A percentile compares a stretch with the other conserved stretches of the same genome.
These are phyloP conservation scores for Hepsetus odoe DNA, from an alignment of 2,113 vertebrate genomes.

Conservation along the genomic window DNA sequence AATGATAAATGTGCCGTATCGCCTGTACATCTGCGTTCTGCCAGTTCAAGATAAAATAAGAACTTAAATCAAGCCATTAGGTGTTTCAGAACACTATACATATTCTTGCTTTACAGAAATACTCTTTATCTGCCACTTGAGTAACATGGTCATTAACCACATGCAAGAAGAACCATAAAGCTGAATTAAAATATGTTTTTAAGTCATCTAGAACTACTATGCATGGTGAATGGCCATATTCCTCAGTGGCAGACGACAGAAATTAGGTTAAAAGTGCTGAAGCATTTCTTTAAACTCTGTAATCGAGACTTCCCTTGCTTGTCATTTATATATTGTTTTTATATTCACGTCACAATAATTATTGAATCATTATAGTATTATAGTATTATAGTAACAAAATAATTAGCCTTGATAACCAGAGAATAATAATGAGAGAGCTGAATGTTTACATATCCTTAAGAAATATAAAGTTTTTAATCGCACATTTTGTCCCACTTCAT, in stretches of 20 bases:
- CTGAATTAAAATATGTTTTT: neutral
- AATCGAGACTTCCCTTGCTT: neutral
- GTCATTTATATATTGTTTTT: neutral
- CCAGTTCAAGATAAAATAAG: neutral
- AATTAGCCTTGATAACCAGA: neutral
- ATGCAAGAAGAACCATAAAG: neutral
- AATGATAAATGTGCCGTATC: neutral
- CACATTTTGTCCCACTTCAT: neutral
- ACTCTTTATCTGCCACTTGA: neutral
- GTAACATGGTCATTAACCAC: neutral
- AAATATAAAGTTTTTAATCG: neutral
- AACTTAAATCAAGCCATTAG: slow-evolving; percentile 7
- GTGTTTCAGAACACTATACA: neutral
- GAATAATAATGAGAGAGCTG: too few species aligned
- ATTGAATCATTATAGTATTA: neutral
- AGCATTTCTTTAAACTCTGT: neutral
- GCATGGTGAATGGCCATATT: neutral
- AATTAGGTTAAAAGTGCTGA: neutral
- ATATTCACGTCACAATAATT: neutral
- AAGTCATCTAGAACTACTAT: neutral
- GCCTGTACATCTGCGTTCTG: neutral
- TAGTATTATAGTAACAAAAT: too few species aligned
- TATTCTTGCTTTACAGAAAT: neutral
- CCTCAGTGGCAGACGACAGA: neutral
- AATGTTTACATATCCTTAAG: too few species aligned